Base-by-base conservation (phyloP, 37 sponge, comb jelly and placozoan species). In the Aphrocallistes beatrix region DNA sequence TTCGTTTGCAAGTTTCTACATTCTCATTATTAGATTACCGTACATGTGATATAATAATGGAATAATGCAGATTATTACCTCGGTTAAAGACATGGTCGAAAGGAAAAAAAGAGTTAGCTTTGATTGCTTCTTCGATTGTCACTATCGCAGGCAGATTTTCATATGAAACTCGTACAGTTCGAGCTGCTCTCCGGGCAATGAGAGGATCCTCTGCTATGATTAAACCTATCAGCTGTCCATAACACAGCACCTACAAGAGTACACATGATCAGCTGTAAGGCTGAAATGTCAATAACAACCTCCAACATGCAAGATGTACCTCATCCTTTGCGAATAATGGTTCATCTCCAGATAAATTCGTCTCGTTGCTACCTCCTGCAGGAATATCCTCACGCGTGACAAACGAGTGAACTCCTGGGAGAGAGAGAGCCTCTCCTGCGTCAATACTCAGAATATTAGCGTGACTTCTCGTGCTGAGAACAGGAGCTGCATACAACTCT, bases 201-300 rank as follows among this genome's bases (percentile, higher is more conserved):
- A 82, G 39, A 37, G 89, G 85, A 36, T 83, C 81, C 13, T 85
- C 81, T 17, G 95, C 95, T 30, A 94, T 40, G 0, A 94, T 86
- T 34, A 94, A 32, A 17, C 91, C 95, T 48, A 94, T 91, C 32
- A 94, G n/a, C 39, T 94, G 95, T 25, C 95, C 95, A 50, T 88
- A 23, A 40, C 48, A 83, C 6, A 60, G 86, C 37, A 94, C 91
- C 86, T 86, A 81, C 0, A 50, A 36, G 60, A 37, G n/a, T 10
- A 84, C 25, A 13, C 50, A 48, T 21, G 38, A 38, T 39, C 8
- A 36, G 81, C 30, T 21, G 30, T 19, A 84, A 69, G 23, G 25
- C 23, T 17, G 0, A 40, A 23, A 0, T 21, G 25, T 6, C 0
- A 39, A 83, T 85, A 13, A n/a, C 10, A 85, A 83, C 84, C 16